These are phyloP conservation scores for Coilia nasus DNA, from an alignment of 2,797 vertebrate species.

Conservation along the genomic window DNA sequence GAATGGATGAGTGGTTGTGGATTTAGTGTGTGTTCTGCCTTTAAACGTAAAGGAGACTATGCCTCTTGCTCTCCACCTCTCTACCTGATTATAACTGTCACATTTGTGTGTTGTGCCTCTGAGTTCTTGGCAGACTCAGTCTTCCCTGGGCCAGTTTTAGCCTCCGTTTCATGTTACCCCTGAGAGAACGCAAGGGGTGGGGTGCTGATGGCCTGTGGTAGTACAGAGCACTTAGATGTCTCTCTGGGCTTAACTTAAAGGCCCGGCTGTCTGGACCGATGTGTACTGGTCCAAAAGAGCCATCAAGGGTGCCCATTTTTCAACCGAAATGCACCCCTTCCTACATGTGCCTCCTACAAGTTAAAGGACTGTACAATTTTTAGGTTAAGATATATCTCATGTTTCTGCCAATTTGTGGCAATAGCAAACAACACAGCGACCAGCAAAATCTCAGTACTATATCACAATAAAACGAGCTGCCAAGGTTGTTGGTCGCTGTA, in stretches of 20 bases:
- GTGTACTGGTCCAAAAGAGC: neutral
- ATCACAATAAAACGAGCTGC: too few species aligned
- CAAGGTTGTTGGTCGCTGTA: too few species aligned
- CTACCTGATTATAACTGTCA: slow-evolving; percentile 8
- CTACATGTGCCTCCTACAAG: neutral
- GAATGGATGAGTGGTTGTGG: slow-evolving; percentile 18
- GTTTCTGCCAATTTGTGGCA: too few species aligned
- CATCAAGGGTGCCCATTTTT: neutral
- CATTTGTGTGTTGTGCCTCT: slow-evolving; percentile 10
- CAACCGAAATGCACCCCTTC: neutral
- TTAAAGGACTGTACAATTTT: too few species aligned
- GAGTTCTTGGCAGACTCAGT: slow-evolving; percentile 22
- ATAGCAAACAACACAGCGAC: too few species aligned
- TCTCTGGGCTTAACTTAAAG: neutral
- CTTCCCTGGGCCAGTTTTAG: slow-evolving; percentile 57
- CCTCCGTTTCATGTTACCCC: slow-evolving; percentile 53
- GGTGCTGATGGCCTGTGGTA: neutral
- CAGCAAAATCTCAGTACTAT: too few species aligned
- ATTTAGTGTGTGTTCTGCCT: neutral
- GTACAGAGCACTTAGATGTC: neutral
- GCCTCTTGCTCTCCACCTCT: neutral
- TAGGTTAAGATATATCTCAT: too few species aligned
- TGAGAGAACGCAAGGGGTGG: slow-evolving; percentile 37
- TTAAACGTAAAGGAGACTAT: neutral
- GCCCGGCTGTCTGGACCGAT: neutral